These are phyloP conservation scores for Desmodus rotundus DNA, from an alignment of 2,113 vertebrate genomes.

Conservation along the genomic window DNA sequence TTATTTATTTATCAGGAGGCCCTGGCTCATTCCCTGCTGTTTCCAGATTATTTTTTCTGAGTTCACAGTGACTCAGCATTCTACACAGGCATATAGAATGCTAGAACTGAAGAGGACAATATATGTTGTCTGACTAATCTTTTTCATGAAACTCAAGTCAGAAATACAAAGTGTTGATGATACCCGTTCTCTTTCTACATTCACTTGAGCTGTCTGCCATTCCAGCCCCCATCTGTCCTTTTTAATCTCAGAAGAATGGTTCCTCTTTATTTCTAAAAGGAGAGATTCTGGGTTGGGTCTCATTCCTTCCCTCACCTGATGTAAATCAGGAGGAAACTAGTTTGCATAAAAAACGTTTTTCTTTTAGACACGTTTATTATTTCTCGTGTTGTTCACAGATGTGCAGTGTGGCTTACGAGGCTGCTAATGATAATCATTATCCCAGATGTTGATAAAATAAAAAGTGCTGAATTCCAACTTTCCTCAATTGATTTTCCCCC, in stretches of 20 bases:
- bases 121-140: neutral
- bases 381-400: neutral
- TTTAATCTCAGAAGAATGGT: neutral
- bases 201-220: neutral
- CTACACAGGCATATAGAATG: neutral
- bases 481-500: neutral
- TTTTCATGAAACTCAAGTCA: neutral
- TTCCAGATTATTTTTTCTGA: neutral
- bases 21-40: neutral
- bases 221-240: neutral
- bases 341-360: constrained; percentile 1
- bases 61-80: neutral
- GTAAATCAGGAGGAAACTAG: neutral
- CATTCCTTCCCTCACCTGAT: neutral
- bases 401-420: neutral
- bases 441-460: neutral
- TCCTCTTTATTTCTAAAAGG: neutral
- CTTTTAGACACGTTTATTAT: neutral
- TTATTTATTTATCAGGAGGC: neutral
- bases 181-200: neutral
- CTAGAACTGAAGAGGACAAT: neutral
- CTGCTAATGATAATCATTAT: neutral
- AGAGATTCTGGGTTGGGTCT: neutral
- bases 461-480: neutral
- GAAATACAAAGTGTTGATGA: neutral